Conservation (phyloP, 2,797 vertebrate genomes). For the Zalophus californianus region DNA sequence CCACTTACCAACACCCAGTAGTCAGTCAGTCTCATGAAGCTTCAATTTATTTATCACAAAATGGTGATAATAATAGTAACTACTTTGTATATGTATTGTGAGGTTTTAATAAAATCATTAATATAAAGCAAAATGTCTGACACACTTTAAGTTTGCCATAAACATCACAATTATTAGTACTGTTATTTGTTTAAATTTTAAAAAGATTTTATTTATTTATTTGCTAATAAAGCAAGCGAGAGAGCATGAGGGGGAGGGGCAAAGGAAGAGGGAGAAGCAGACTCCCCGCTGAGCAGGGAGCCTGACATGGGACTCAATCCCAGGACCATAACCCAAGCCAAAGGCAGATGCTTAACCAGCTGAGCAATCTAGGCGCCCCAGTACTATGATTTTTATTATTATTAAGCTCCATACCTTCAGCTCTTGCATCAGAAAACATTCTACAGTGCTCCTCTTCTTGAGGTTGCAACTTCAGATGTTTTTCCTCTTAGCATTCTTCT, state of each 20-base stretch:
- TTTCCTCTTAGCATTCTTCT: neutral
- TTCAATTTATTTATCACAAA: neutral
- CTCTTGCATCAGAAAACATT: neutral
- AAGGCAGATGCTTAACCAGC: neutral
- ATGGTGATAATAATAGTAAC: neutral
- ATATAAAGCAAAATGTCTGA: neutral
- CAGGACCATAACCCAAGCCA: neutral
- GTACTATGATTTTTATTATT: constrained; percentile 2
- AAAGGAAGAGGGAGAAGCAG: neutral
- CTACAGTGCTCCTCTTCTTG: neutral
- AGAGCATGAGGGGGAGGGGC: neutral
- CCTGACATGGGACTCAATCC: neutral
- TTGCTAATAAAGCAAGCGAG: neutral
- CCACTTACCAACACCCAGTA: neutral
- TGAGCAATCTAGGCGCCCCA: neutral
- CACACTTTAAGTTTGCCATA: neutral
- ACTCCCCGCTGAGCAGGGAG: neutral
- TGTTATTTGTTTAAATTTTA: neutral
- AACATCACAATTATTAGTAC: neutral
- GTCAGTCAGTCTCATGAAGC: neutral
- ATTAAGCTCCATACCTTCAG: neutral
- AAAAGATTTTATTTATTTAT: neutral
- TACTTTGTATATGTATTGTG: neutral
- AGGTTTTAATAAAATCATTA: neutral
- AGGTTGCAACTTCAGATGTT: neutral